Conservation (phyloP, 2,113 vertebrate species). For the Hemichromis elongatus region DNA sequence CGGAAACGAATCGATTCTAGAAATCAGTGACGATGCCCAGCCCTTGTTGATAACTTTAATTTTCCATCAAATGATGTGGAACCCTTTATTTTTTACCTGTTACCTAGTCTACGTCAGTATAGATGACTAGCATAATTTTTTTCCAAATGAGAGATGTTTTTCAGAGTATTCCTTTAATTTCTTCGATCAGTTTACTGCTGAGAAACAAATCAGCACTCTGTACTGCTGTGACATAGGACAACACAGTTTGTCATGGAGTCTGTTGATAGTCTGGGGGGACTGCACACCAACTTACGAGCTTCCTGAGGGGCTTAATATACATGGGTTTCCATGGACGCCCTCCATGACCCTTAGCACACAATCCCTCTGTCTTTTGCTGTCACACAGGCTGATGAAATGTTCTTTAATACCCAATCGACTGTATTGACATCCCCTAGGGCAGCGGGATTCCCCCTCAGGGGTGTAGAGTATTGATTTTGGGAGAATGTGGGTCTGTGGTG, state of each 20-base stretch:
- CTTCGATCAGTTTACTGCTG: neutral
- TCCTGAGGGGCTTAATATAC: constrained; percentile 63
- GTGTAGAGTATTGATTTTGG: constrained; percentile 65
- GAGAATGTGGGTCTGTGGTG: constrained; percentile 46
- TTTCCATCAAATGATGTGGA: neutral
- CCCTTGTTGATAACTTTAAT: neutral
- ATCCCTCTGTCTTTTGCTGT: constrained; percentile 43
- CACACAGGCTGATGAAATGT: constrained; percentile 69
- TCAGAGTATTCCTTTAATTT: neutral
- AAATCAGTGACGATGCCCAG: too few relatives aligned
- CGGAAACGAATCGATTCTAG: too few relatives aligned
- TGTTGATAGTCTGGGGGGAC: constrained; percentile 63
- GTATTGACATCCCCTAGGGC: constrained; percentile 72
- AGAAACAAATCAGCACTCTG: neutral
- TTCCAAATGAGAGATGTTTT: neutral
- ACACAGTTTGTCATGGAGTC: constrained; percentile 56
- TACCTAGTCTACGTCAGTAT: neutral
- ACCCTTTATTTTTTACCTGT: neutral
- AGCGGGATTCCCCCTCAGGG: constrained; percentile 39
- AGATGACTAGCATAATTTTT: neutral
- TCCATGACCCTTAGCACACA: constrained; percentile 29
- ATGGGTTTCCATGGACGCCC: constrained; percentile 22
- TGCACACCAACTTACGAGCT: constrained; percentile 56
- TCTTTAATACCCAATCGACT: constrained; percentile 79
- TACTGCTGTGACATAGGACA: constrained; percentile 1